Evolutionary conservation across 2,113 vertebrate species (phyloP), one percentile per base, ranked within the genome.

Genomic region (Ellobius talpinus): DNA sequence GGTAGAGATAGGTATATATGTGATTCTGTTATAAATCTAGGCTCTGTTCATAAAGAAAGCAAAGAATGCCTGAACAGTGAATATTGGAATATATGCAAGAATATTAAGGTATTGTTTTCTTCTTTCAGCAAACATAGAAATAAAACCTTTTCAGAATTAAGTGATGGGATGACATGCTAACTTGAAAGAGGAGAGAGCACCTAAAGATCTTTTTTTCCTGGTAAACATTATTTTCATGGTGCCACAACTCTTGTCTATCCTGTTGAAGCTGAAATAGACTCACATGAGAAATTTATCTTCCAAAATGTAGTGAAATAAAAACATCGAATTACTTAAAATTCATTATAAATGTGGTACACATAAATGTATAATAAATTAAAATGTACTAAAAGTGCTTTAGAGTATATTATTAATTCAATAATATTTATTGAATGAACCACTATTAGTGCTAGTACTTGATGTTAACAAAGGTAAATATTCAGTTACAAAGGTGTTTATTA

Each of bases 221-320:
- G 39, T 82, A 31, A 90, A 13, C 29, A 4, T 66, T 93, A 42
- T 82, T 88, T 91, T 76, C 70, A 55, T 87, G 26, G n/a, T 94
- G 24, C 10, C 17, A 55, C 11, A 14, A 2, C 33, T 19, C 19
- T 90, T 93, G 17, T 47, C 21, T 26, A 73, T 24, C 19, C 10
- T 17, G 21, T 58, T 86, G 19, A 96, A 77, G 23, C 58, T 26
- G 36, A 47, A 93, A 88, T 72, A 19, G 2, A 45, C 29, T 10
- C 63, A 26, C 33, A 91, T 72, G 36, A 47, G 50, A 8, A 70
- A 91, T 16, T 70, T 66, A 77, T 21, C 45, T 63, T 58, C 17
- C 31, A 87, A 91, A 92, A 45, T 85, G 82, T 84, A 78, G 24
- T 26, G 84, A 86, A 91, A 58, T 77, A n/a, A 87, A 96, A 76